These are phyloP conservation scores for Ptychobarbus kaznakovi DNA, from an alignment of 2,797 vertebrate genomes.

Conservation along the genomic window DNA sequence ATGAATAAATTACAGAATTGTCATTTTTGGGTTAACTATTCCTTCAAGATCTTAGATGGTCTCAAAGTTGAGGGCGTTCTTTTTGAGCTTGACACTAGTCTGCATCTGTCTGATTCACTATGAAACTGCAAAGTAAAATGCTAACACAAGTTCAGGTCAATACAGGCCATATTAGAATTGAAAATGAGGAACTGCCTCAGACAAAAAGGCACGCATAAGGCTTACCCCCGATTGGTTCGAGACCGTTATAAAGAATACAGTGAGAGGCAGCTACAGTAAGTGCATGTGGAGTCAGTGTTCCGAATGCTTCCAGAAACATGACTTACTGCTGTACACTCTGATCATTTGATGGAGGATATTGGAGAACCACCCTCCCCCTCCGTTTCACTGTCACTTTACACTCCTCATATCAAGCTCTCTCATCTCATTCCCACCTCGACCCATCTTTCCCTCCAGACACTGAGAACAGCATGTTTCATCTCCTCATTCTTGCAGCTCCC, in stretches of 20 bases:
- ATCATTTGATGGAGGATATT: constrained; percentile 22
- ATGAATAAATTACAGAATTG: neutral
- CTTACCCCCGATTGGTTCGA: neutral
- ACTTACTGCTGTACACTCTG: neutral
- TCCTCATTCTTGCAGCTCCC: constrained; percentile 39
- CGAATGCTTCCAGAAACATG: constrained; percentile 13
- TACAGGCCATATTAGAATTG: neutral
- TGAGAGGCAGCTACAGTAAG: neutral
- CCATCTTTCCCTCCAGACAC: constrained; percentile 25
- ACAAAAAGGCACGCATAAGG: neutral
- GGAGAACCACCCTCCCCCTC: constrained; percentile 1
- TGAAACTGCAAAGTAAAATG: neutral
- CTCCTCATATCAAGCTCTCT: constrained; percentile 9
- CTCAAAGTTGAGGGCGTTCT: neutral
- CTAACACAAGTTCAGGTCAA: constrained; percentile 2
- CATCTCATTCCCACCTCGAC: constrained; percentile 27
- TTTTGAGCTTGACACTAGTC: neutral
- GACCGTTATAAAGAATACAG: neutral
- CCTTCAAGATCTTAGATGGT: neutral
- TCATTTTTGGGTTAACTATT: neutral
- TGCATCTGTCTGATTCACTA: neutral
- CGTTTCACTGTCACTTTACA: constrained; percentile 8
- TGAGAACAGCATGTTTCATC: constrained; percentile 46
- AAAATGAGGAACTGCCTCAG: neutral
- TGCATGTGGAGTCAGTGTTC: neutral